Conservation (phyloP, 2,797 vertebrate genomes). For the Australoheros facetus region DNA sequence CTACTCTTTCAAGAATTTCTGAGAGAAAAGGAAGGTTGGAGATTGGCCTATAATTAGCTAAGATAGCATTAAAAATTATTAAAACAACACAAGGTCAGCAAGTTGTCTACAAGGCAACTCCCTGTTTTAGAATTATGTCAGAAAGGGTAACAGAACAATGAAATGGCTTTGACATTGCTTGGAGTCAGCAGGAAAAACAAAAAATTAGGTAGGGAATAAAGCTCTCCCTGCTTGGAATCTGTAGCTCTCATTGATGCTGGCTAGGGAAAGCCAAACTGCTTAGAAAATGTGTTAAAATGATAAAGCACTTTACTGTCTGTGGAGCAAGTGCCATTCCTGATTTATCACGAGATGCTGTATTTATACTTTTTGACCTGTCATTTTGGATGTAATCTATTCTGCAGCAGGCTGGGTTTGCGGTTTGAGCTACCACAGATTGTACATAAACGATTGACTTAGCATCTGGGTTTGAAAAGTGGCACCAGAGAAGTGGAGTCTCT, state of each 20-base stretch:
- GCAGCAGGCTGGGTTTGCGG: neutral
- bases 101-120: neutral
- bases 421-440: neutral
- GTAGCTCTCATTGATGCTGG: neutral
- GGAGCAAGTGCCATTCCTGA: neutral
- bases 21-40: too few relatives aligned
- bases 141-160: accelerated
- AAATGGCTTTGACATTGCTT: neutral
- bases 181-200: neutral
- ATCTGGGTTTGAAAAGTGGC: neutral
- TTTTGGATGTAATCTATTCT: neutral
- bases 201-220: neutral
- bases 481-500: neutral
- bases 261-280: neutral
- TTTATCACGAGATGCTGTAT: neutral
- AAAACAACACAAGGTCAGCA: neutral
- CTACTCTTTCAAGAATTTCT: too few relatives aligned
- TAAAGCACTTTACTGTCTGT: neutral
- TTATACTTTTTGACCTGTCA: neutral
- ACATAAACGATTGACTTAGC: neutral
- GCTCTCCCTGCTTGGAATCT: neutral
- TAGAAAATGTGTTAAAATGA: neutral
- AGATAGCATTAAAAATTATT: neutral
- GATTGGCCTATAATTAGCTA: too few relatives aligned
- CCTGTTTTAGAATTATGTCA: neutral